Percentiles rank a stretch among this genome's conserved stretches.
These are phyloP conservation scores for Acipenser oxyrinchus DNA, from an alignment of 2,797 vertebrate species.

Conservation along the genomic window DNA sequence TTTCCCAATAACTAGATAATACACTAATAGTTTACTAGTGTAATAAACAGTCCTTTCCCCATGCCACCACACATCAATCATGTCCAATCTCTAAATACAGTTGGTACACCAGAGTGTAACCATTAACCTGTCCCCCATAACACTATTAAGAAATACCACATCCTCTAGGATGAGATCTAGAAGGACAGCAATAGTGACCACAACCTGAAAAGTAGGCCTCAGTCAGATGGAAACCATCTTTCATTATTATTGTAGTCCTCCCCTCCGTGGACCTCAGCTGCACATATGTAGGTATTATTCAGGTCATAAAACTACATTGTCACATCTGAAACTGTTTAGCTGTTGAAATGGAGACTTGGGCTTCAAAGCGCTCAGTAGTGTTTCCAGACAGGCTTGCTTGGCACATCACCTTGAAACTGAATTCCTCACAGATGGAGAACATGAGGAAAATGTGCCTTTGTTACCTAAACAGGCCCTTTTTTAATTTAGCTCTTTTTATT, in stretches of 20 bases:
- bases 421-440: conserved; percentile 37
- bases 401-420: conserved; percentile 34
- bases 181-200: too few relatives aligned
- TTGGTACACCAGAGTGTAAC: too few relatives aligned
- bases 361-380: conserved; percentile 61
- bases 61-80: too few relatives aligned
- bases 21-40: too few relatives aligned
- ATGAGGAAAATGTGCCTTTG: conserved; percentile 44
- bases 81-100: too few relatives aligned
- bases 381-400: conserved; percentile 51
- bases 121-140: too few relatives aligned
- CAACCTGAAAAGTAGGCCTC: conserved; percentile 2
- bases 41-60: too few relatives aligned
- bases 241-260: conserved; percentile 17
- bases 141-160: too few relatives aligned
- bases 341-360: conserved; percentile 51
- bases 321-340: conserved; percentile 77
- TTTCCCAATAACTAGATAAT: too few relatives aligned
- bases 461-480: conserved; percentile 33
- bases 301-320: conserved; percentile 60
- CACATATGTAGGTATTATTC: conserved; percentile 65
- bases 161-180: too few relatives aligned
- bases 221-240: conserved; percentile 13
- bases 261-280: conserved; percentile 55
- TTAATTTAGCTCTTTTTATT: too few relatives aligned